Conservation (phyloP, 1,140 invertebrate species). For the Drosophila albomicans region DNA sequence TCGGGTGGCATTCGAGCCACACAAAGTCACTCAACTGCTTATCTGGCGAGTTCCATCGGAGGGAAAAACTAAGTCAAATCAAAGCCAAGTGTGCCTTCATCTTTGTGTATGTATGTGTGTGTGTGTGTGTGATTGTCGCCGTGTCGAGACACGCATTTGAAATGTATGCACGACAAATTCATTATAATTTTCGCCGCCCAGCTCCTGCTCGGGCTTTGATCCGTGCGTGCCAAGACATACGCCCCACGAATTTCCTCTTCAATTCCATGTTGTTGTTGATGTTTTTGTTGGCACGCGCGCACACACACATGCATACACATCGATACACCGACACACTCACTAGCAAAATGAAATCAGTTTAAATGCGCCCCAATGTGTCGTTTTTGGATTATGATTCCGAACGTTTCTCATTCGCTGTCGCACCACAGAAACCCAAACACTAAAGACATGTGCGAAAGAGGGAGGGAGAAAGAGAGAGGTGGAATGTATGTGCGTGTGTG, state of each 20-base stretch:
- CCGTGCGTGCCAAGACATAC: slow-evolving; percentile 75
- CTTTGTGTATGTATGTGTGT: slow-evolving; percentile 27
- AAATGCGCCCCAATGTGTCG: slow-evolving; percentile 81
- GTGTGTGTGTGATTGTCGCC: slow-evolving; percentile 26
- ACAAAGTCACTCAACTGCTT: slow-evolving; percentile 76
- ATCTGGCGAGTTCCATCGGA: slow-evolving; percentile 61
- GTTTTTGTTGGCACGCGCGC: slow-evolving; percentile 25
- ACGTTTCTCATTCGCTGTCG: slow-evolving; percentile 23
- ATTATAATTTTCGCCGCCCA: slow-evolving; percentile 67
- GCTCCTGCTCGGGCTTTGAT: slow-evolving; percentile 44
- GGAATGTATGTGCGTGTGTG: slow-evolving; percentile 21
- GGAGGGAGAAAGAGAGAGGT: background rate
- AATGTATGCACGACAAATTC: slow-evolving; percentile 75
- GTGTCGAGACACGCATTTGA: slow-evolving; percentile 43
- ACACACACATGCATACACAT: slow-evolving; percentile 12
- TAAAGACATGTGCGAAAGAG: background rate
- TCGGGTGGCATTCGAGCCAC: background rate
- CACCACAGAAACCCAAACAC: slow-evolving; percentile 15
- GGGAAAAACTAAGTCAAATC: slow-evolving; percentile 67
- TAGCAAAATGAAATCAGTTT: slow-evolving; percentile 77
- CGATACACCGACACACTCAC: slow-evolving; percentile 22
- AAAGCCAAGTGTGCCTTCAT: slow-evolving; percentile 28
- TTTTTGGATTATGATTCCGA: slow-evolving; percentile 73
- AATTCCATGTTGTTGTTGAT: slow-evolving; percentile 29
- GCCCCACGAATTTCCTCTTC: slow-evolving; percentile 58